A percentile compares a stretch with the other conserved stretches of the same genome.
Conservation (phyloP, 2,797 vertebrate genomes). For the Australoheros facetus region DNA sequence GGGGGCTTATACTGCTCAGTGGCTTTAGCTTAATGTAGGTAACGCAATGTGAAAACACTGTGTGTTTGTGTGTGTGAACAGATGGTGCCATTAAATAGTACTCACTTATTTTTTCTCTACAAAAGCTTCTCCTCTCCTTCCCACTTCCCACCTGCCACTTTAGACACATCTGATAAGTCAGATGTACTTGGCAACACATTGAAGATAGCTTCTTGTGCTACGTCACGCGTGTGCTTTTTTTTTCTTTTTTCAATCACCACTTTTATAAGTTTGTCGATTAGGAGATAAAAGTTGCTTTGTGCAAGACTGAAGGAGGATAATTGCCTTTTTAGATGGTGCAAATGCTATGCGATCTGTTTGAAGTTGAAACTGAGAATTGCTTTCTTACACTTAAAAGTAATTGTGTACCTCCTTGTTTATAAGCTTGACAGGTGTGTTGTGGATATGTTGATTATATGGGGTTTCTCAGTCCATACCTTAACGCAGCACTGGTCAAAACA, state of each 20-base stretch:
- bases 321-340: conserved; percentile 45
- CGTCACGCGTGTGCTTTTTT: conserved; percentile 32
- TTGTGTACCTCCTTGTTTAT: conserved; percentile 2
- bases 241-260: conserved; percentile 12
- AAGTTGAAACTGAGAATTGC: neutral
- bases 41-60: conserved; percentile 9
- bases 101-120: conserved; percentile 28
- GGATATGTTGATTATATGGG: conserved; percentile 37
- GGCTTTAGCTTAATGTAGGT: conserved; percentile 32
- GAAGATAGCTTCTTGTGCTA: conserved; percentile 24
- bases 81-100: conserved; percentile 31
- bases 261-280: conserved; percentile 59
- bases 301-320: conserved; percentile 47
- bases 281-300: conserved; percentile 61
- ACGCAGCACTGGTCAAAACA: conserved; percentile 21
- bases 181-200: conserved; percentile 34
- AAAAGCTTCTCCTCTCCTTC: conserved; percentile 12
- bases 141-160: conserved; percentile 45
- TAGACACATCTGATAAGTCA: conserved; percentile 54
- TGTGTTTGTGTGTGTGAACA: conserved; percentile 18
- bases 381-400: conserved; percentile 1
- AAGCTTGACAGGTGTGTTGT: neutral
- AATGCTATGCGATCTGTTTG: conserved; percentile 14
- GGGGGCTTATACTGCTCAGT: conserved; percentile 40
- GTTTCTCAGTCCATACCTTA: conserved; percentile 26